Evolutionary conservation across 2,888 invertebrate genomes (phyloP).

Genomic region (Heliconius erato): DNA sequence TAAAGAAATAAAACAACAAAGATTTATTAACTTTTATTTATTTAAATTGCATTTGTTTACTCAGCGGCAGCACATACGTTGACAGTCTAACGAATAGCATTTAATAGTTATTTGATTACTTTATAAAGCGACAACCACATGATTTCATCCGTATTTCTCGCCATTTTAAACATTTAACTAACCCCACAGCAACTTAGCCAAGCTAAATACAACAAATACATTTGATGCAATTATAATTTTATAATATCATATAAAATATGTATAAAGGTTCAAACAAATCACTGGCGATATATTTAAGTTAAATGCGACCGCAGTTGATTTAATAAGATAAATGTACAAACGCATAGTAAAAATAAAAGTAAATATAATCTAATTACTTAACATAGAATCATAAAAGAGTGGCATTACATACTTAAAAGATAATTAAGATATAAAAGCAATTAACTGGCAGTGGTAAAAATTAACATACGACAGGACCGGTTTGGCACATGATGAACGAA

Average conservation of each 20-base stretch:
- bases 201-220: constrained; percentile 57
- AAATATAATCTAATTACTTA: constrained; percentile 55
- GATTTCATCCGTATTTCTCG: constrained; percentile 48
- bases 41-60: constrained; percentile 72
- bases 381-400: constrained; percentile 53
- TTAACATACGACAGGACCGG: constrained; percentile 46
- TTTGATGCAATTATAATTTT: constrained; percentile 52
- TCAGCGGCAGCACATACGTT: constrained; percentile 63
- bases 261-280: constrained; percentile 51
- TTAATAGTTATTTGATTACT: constrained; percentile 51
- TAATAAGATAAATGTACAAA: constrained; percentile 50
- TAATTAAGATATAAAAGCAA: constrained; percentile 50
- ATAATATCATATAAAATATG: constrained; percentile 45
- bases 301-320: constrained; percentile 60
- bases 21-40: constrained; percentile 59
- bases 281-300: constrained; percentile 56
- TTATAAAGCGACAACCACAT: constrained; percentile 46
- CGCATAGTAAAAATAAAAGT: constrained; percentile 43
- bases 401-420: constrained; percentile 50
- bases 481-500: constrained; percentile 61
- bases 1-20: constrained; percentile 37
- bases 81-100: constrained; percentile 46
- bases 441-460: constrained; percentile 60
- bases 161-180: constrained; percentile 42
- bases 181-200: constrained; percentile 48